Evolutionary conservation across 2,888 invertebrate genomes (phyloP), one percentile per base, ranked within the genome.

Genomic region (Oasisia sp.): DNA sequence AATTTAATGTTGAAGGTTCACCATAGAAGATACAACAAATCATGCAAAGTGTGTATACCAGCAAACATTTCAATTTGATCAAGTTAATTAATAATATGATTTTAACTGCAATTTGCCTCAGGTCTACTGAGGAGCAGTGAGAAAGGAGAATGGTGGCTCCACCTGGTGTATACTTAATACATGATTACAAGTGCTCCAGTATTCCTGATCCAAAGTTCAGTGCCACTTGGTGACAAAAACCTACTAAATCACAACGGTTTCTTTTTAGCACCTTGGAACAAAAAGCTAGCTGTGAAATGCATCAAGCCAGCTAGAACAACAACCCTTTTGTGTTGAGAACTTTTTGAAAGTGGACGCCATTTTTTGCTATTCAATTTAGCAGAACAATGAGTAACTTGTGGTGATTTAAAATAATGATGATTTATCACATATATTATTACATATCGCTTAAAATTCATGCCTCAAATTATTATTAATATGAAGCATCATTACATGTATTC

Each of bases 161-260:
- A 74, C 74, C 74, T 74, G 74, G 74, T 74, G 74, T 74, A 74
- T 74, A 74, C 74, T 74, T 74, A 19, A 74, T 74, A n/a, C 74
- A 74, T 74, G 74, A 74, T n/a, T 74, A 74, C 7, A 74, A 19
- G 74, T 74, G 74, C 14, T 74, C 74, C n/a, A 9, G 50, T 11
- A 74, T n/a, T 74, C 19, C 74, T 74, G 19, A 27, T 74, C 27
- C 74, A 74, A 74, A 74, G 74, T 74, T 27, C 74, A 27, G 7
- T 74, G 74, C 74, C 27, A 74, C 74, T 19, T 0, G 27, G 19
- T 74, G 74, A 74, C 74, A 74, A 74, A 74, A 74, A 14, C 74
- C 50, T 74, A 74, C 19, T 27, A 74, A 74, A 27, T 74, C 74
- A 74, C 74, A 74, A 14, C 27, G 3, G 74, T 19, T 74, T 74